Percentiles rank a stretch among this genome's conserved stretches.
phyloP scores from a whole-genome alignment of 2,113 vertebrate species.

The Solea solea region DNA sequence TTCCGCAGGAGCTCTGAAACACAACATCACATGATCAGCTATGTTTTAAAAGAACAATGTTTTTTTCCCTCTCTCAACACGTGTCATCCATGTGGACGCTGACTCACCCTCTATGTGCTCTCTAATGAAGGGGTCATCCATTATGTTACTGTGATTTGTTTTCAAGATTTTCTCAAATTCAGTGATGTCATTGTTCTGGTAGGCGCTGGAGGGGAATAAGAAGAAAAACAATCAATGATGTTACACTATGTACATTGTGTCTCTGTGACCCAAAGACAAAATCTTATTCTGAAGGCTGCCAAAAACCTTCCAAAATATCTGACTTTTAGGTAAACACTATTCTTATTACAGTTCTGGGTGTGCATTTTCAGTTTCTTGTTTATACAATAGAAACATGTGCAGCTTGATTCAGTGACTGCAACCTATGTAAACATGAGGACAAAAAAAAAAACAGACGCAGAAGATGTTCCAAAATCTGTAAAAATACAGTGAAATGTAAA shows the following conservation, averaged over 20 bases:
- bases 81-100: not conserved
- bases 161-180: constrained; percentile 99
- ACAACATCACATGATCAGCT: constrained; percentile 48
- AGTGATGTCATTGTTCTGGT: constrained; percentile 99
- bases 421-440: constrained; percentile 12
- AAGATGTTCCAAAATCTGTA: not conserved
- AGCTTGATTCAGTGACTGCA: constrained; percentile 11
- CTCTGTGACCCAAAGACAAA: constrained; percentile 19
- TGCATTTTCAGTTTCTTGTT: constrained; percentile 39
- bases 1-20: constrained; percentile 95
- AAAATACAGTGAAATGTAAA: constrained; percentile 4
- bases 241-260: constrained; percentile 51
- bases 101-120: constrained; percentile 98
- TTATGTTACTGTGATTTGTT: constrained; percentile 99
- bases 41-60: not conserved
- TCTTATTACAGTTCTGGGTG: constrained; percentile 44
- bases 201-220: constrained; percentile 87
- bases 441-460: constrained; percentile 24
- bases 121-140: constrained; percentile 99
- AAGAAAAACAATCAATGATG: constrained; percentile 29
- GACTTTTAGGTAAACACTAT: constrained; percentile 53
- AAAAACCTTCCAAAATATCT: constrained; percentile 41
- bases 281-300: constrained; percentile 35
- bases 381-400: constrained; percentile 11
- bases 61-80: not conserved